Conservation (phyloP, 2,888 invertebrate species). For the Leptinotarsa rubiginosa region DNA sequence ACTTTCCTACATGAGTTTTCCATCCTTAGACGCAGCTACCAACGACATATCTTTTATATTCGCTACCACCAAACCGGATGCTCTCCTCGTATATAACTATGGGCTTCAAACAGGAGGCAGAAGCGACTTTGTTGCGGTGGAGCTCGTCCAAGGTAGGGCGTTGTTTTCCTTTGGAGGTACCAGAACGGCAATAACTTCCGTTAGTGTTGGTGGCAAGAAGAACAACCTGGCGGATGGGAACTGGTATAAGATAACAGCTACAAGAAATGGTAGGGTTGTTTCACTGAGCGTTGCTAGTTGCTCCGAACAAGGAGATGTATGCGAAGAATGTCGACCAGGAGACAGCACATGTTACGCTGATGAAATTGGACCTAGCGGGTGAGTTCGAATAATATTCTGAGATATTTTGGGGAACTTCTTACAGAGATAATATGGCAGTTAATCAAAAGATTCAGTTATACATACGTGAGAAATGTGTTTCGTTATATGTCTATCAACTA, state of each 20-base stretch:
- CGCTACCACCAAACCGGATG: slow-evolving; percentile 88
- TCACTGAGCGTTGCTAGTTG: slow-evolving; percentile 86
- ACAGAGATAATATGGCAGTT: no score
- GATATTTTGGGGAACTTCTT: no score
- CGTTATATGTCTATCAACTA: neutral
- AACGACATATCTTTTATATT: slow-evolving; percentile 93
- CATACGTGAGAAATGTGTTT: no score
- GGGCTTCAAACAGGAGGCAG: slow-evolving; percentile 89
- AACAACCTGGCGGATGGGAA: slow-evolving; percentile 83
- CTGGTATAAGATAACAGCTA: slow-evolving; percentile 93
- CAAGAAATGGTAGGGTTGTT: slow-evolving; percentile 88
- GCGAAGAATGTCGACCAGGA: slow-evolving; percentile 87
- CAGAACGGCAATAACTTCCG: slow-evolving; percentile 86
- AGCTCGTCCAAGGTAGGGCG: slow-evolving; percentile 85
- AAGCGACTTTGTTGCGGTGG: slow-evolving; percentile 93
- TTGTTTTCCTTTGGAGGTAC: slow-evolving; percentile 92
- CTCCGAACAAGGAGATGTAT: slow-evolving; percentile 86
- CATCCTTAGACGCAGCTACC: slow-evolving; percentile 85
- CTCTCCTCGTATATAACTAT: slow-evolving; percentile 91
- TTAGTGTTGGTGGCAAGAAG: slow-evolving; percentile 75
- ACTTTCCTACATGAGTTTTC: slow-evolving; percentile 90
- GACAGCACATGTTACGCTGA: slow-evolving; percentile 86
- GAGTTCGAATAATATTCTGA: slow-evolving; percentile 61
- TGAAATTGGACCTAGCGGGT: slow-evolving; percentile 90
- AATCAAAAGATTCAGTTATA: no score